phyloP scores from a whole-genome alignment of 35 echinoderm and acorn worm species.

The Anneissia japonica region DNA sequence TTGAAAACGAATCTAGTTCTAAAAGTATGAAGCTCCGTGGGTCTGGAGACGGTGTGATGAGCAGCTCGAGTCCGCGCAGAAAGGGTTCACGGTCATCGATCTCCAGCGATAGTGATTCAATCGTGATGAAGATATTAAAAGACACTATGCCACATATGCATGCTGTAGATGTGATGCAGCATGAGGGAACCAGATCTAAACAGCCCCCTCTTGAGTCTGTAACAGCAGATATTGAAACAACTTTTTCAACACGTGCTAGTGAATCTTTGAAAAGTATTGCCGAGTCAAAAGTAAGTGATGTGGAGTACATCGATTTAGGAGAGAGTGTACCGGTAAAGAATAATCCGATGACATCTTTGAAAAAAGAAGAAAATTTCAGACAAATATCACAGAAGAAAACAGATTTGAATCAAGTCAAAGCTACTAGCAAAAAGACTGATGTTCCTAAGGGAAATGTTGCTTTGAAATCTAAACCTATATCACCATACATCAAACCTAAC shows the following conservation, averaged over 20 bases:
- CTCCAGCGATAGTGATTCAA: conserved; percentile 31
- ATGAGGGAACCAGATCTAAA: not conserved
- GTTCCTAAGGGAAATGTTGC: not conserved
- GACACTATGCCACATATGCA: conserved; percentile 93
- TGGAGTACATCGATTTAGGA: not conserved
- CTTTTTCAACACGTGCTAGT: not conserved
- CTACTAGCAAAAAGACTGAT: not conserved
- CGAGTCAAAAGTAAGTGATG: not conserved
- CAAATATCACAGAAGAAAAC: not conserved
- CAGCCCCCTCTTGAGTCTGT: not conserved
- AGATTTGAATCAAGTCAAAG: not conserved
- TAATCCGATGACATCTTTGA: too few species aligned
- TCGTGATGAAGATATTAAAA: conserved; percentile 79
- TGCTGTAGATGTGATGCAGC: conserved; percentile 92
- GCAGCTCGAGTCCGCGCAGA: not conserved
- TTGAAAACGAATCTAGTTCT: not conserved
- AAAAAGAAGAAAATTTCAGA: not conserved
- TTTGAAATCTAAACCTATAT: not conserved
- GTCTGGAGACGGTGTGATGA: not conserved
- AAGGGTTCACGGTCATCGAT: not conserved
- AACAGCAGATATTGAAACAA: not conserved
- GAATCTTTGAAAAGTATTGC: not conserved
- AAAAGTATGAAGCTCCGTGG: not conserved
- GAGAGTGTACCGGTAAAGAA: not conserved
- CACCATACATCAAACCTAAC: not conserved